Conservation (phyloP, 2,113 vertebrate genomes). For the Lampris incognitus region DNA sequence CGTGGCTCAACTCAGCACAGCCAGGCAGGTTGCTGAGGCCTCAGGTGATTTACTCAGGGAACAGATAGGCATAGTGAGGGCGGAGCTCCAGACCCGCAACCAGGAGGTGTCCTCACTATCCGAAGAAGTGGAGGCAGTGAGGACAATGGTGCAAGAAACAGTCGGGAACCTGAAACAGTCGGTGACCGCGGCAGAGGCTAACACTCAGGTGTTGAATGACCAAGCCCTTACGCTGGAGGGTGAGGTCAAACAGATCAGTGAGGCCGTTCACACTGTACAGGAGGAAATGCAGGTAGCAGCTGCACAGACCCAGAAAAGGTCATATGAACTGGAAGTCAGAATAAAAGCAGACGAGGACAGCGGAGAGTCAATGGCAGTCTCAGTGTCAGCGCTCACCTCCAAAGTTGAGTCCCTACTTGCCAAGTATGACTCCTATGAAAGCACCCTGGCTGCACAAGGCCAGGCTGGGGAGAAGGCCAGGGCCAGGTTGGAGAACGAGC, state of each 20-base stretch:
- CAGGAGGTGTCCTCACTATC: constrained; percentile 88
- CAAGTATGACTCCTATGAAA: constrained; percentile 78
- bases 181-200: constrained; percentile 77
- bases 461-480: constrained; percentile 54
- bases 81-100: constrained; percentile 91
- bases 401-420: constrained; percentile 80
- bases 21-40: constrained; percentile 76
- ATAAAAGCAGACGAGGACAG: constrained; percentile 82
- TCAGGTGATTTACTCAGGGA: constrained; percentile 82
- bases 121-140: constrained; percentile 86
- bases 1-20: constrained; percentile 82
- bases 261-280: constrained; percentile 63
- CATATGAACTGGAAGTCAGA: constrained; percentile 80
- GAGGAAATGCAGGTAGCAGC: constrained; percentile 57
- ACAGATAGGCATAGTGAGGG: constrained; percentile 86
- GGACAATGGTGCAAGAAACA: constrained; percentile 82
- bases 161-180: constrained; percentile 83
- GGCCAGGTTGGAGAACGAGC: constrained; percentile 51
- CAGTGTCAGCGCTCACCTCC: constrained; percentile 66
- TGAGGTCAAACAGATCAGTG: constrained; percentile 72
- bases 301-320: constrained; percentile 69
- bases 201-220: constrained; percentile 73
- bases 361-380: constrained; percentile 59
- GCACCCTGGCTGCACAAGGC: constrained; percentile 73
- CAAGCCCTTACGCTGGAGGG: constrained; percentile 78